Conservation (phyloP, 2,888 invertebrate species). For the Subacronicta megacephala region DNA sequence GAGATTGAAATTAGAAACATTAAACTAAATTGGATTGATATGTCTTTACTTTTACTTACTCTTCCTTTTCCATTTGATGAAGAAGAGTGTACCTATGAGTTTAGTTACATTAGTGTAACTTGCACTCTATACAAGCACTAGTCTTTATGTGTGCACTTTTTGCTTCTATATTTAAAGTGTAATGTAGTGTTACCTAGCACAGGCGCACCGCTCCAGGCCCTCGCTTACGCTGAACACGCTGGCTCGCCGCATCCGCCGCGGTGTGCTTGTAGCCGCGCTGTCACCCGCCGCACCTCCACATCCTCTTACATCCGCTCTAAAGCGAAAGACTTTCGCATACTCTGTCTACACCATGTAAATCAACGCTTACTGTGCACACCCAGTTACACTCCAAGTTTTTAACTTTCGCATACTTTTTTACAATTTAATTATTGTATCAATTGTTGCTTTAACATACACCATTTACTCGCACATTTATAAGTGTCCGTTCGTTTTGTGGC, state of each 20-base stretch:
- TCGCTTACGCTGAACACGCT: constrained; percentile 87
- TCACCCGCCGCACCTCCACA: constrained; percentile 76
- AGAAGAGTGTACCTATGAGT: too few species aligned
- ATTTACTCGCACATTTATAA: constrained; percentile 43
- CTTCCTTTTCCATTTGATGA: too few species aligned
- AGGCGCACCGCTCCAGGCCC: constrained; percentile 86
- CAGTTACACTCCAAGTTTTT: constrained; percentile 44
- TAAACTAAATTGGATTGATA: too few species aligned
- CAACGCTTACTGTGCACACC: constrained; percentile 31
- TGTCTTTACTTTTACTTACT: too few species aligned
- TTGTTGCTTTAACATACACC: constrained; percentile 16
- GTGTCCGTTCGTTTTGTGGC: constrained; percentile 35
- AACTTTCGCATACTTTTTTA: constrained; percentile 51
- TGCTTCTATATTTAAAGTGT: too few species aligned
- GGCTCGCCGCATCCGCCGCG: constrained; percentile 83
- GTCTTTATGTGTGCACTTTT: too few species aligned
- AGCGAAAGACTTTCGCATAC: constrained; percentile 51
- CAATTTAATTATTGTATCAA: constrained; percentile 14
- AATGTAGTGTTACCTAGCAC: constrained; percentile 85
- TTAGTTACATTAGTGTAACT: too few species aligned
- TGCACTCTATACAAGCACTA: too few species aligned
- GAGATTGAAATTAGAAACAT: too few species aligned
- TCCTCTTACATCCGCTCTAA: constrained; percentile 61
- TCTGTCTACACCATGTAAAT: constrained; percentile 30
- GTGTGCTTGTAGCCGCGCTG: constrained; percentile 66